Base-by-base conservation (phyloP, 2,888 invertebrate genomes). In the Muschampia plurimacula region DNA sequence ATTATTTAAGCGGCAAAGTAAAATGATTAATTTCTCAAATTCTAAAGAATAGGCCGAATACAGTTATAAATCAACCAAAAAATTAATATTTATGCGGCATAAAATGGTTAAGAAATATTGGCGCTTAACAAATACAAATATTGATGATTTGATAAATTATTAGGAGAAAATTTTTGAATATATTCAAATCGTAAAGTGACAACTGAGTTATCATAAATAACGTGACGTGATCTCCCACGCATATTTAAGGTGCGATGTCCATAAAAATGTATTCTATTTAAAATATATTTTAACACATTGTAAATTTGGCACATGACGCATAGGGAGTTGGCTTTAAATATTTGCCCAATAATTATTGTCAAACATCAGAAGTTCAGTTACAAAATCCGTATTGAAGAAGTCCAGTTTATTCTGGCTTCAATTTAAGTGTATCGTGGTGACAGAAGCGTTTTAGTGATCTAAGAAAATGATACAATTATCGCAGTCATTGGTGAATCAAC, bases 391-490 rank as follows among this genome's bases (percentile, higher is more conserved):
- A 88, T 81, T 82, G 85, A 82, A 81, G 83, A 77, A 82, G 83
- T 88, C 82, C 79, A 85, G 89, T 93, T 91, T 92, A 93, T 90
- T 92, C 91, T 92, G 90, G 92, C 90, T 84, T 85, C 85, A 86
- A 89, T 89, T 87, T 90, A 86, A 86, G 87, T 85, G 86, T 89
- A 89, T 86, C 90, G 86, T 82, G 84, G 82, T 84, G 85, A 83
- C 85, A 83, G 83, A 75, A 79, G 79, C 78, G 83, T 83, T 86
- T 85, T 82, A 84, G 80, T 85, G 84, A 85, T 79, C 80, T 84
- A 75, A 82, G 84, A 83, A 83, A 82, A 84, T 80, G 77, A 75
- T 79, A 76, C 49, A 52, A 12, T 2, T 2, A 4, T 3, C 4
- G 15, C 36, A 15, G 1, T 22, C 13, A 63, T 28, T 12, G 5